Evolutionary conservation across 2,113 vertebrate species (phyloP).

Genomic region (Erythrocebus patas): DNA sequence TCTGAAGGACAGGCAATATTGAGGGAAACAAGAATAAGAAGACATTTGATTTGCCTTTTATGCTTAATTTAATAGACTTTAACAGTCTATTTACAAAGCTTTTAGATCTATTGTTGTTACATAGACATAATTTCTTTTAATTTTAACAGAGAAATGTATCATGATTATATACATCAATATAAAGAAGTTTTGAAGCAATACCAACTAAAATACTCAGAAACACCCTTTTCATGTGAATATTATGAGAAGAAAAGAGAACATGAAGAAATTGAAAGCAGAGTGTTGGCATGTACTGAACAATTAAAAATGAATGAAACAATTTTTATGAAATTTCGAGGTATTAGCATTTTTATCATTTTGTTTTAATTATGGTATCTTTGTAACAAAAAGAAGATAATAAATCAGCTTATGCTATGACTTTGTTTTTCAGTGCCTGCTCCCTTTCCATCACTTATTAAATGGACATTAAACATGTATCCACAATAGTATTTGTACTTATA

Average conservation of each 20-base stretch:
- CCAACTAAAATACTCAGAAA: conserved; percentile 79
- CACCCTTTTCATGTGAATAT: conserved; percentile 77
- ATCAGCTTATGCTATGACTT: conserved; percentile 66
- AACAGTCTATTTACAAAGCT: conserved; percentile 17
- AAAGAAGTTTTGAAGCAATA: conserved; percentile 81
- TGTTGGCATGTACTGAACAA: conserved; percentile 77
- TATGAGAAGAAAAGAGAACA: conserved; percentile 80
- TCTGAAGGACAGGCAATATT: conserved; percentile 1
- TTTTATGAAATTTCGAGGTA: conserved; percentile 81
- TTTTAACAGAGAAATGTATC: conserved; percentile 83
- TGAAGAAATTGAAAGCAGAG: conserved; percentile 80
- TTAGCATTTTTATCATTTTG: conserved; percentile 35
- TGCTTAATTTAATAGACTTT: conserved; percentile 50
- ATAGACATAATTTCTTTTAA: conserved; percentile 29
- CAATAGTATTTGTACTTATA: conserved; percentile 38
- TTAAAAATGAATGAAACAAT: conserved; percentile 76
- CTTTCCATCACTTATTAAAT: conserved; percentile 82
- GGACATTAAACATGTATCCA: conserved; percentile 86
- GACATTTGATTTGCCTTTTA: conserved; percentile 23
- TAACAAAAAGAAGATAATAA: conserved; percentile 55
- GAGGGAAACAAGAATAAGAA: background rate
- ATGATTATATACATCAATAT: conserved; percentile 79
- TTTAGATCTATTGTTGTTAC: background rate
- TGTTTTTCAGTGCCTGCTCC: conserved; percentile 81
- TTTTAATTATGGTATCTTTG: conserved; percentile 45